Evolutionary conservation across 2,113 vertebrate genomes (phyloP), one percentile per base, ranked within the genome.

Genomic region (Columba janthina): DNA sequence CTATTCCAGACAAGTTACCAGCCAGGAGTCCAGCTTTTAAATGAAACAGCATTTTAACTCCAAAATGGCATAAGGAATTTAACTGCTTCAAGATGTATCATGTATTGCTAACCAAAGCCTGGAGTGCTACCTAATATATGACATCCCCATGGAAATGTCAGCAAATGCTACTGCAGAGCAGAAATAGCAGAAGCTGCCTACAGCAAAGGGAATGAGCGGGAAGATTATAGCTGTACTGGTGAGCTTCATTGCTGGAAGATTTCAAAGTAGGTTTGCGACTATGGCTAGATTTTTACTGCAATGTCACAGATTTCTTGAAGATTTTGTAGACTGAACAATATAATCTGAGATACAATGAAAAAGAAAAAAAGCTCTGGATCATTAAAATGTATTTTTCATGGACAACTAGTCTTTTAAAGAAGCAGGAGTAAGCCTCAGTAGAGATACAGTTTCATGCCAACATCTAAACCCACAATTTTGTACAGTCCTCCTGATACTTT

Each of bases 131-230:
- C 83, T 97, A 97, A 97, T 97, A 91, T 65, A 91, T 80, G 95
- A 95, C 75, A 95, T 96, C 97, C 94, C 83, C 24, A 82, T 93
- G 96, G 94, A 97, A 97, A 97, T 95, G 81, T 90, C 89, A 88
- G 87, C 93, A 97, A 97, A 96, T 97, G 96, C 88, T 97, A 96
- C 97, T 95, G 97, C 94, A 82, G 92, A 80, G 54, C 76, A 97
- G 89, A 89, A 94, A 82, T 11, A 96, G 93, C 89, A 96, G 95
- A 94, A 91, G 62, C 72, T 94, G 94, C 75, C 78, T 94, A 85
- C 94, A 94, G 93, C 44, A 92, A 94, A 80, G 81, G 58, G 51
- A 77, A 78, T 6, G 75, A 91, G 51, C 10, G 21, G 16, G 21
- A 87, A 78, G 65, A 71, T 82, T 87, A 78, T 5, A 61, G 38